Evolutionary conservation across 2,797 vertebrate genomes (phyloP).

Genomic region (Malacoctenus gilli): DNA sequence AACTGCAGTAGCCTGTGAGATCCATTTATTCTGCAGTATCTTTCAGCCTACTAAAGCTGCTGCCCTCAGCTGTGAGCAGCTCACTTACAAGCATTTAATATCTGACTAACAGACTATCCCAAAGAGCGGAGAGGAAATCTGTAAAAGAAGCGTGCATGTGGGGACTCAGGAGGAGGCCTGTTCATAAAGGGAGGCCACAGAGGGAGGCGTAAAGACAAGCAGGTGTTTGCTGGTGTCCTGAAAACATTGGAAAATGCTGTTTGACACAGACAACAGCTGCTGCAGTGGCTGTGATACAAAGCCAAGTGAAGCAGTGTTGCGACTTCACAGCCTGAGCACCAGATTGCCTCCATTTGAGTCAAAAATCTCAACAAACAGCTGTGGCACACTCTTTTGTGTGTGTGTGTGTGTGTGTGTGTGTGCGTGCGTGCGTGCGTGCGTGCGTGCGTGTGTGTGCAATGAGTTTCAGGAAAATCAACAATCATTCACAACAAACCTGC

Average conservation of each 20-base stretch:
- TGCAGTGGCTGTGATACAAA: background rate
- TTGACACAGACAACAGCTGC: background rate
- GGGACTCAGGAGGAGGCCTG: slow-evolving; percentile 2
- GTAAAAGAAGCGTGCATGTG: background rate
- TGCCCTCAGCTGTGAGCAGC: slow-evolving; percentile 1
- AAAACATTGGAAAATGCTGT: background rate
- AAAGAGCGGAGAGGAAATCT: slow-evolving; percentile 23
- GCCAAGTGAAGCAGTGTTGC: too few species aligned
- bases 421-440: too few species aligned
- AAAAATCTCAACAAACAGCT: too few species aligned
- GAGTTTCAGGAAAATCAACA: too few species aligned
- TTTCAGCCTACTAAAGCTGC: background rate
- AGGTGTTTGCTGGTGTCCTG: background rate
- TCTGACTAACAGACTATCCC: slow-evolving; percentile 14
- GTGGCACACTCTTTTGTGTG: background rate
- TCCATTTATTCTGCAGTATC: slow-evolving; percentile 3
- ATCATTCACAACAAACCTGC: too few species aligned
- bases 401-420: too few species aligned
- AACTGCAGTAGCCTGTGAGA: slow-evolving; percentile 7
- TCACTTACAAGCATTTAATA: background rate
- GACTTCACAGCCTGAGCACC: too few species aligned
- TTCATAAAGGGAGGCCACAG: background rate
- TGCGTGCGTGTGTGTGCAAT: too few species aligned
- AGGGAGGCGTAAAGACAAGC: background rate
- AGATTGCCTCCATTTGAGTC: too few species aligned